phyloP scores from a whole-genome alignment of 1,140 invertebrate species.

The Chelonus insularis region DNA sequence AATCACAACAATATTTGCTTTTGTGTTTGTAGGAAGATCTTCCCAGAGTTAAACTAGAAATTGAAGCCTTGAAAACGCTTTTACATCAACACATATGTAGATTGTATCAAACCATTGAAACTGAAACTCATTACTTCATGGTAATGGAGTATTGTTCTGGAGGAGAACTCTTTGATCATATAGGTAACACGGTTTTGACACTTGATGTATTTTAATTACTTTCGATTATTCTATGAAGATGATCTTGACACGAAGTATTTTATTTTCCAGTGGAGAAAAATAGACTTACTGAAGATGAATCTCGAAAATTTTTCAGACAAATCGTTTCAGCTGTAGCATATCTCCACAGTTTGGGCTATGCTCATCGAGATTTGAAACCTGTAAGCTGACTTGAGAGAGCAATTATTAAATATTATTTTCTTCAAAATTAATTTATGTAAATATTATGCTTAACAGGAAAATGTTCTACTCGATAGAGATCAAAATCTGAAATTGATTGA shows the following conservation, averaged over 20 bases:
- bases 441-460: constrained; percentile 75
- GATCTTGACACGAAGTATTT: too few relatives aligned
- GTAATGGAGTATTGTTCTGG: constrained; percentile 82
- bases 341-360: constrained; percentile 75
- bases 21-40: constrained; percentile 70
- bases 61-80: constrained; percentile 78
- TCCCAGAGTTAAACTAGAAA: constrained; percentile 75
- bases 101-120: constrained; percentile 83
- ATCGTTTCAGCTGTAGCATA: constrained; percentile 79
- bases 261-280: constrained; percentile 70
- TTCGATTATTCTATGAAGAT: too few relatives aligned
- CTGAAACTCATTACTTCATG: constrained; percentile 70
- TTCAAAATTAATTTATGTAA: too few relatives aligned
- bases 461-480: constrained; percentile 78
- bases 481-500: constrained; percentile 86
- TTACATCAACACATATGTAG: constrained; percentile 83
- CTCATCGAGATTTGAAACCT: constrained; percentile 83
- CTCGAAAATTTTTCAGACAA: constrained; percentile 75
- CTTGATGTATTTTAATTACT: too few relatives aligned
- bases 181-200: too few relatives aligned
- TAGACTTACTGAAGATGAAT: constrained; percentile 71
- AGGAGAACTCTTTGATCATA: constrained; percentile 85
- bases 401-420: too few relatives aligned
- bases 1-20: not conserved
- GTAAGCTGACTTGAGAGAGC: too few relatives aligned